Base-by-base conservation (phyloP, 2,888 invertebrate genomes). In the Eristalis intricaria region DNA sequence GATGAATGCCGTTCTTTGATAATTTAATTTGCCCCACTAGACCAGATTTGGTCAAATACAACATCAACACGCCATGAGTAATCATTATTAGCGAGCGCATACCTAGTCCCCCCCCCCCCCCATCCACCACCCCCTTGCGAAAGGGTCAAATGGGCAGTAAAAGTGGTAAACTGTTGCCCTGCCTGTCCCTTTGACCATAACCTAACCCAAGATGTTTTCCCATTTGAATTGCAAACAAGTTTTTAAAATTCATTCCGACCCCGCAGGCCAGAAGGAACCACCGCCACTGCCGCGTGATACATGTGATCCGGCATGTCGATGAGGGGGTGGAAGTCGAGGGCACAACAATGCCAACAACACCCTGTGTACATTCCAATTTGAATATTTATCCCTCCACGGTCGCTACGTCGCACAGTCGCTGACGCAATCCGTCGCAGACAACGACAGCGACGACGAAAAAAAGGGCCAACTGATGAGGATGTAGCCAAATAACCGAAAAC, bases 21-120 rank as follows among this genome's bases (percentile, higher is more conserved):
- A 82, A 86, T 86, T 82, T 77, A 74, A 78, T 82, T 78, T 74
- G n/a, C 69, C 70, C 60, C 73, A 75, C 69, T 80, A 56, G 70
- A 43, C 61, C 66, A 56, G 78, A 71, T 86, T 86, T 78, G 75
- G 75, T 75, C 86, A 75, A 82, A 81, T 43, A 50, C 68, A 58
- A 58, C 73, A 83, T 83, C 83, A 83, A 79, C 83, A 79, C 74
- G 83, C 83, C 70, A 86, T 79, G 74, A 86, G 66, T 40, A 86
- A 83, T 79, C 74, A 75, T 75, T 75, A 83, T 79, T 70, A 86
- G 63, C 38, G 64, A 38, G 19, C 56, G 29, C 32, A 68, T 61
- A 73, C 35, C 66, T 43, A 22, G 22, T 19, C 61, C n/a, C 2
- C 15, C n/a, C 2, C 26, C 35, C 3, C 15, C n/a, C n/a, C n/a